Evolutionary conservation across 2,797 vertebrate genomes (phyloP).

Genomic region (Triplophysa yarkandensis): DNA sequence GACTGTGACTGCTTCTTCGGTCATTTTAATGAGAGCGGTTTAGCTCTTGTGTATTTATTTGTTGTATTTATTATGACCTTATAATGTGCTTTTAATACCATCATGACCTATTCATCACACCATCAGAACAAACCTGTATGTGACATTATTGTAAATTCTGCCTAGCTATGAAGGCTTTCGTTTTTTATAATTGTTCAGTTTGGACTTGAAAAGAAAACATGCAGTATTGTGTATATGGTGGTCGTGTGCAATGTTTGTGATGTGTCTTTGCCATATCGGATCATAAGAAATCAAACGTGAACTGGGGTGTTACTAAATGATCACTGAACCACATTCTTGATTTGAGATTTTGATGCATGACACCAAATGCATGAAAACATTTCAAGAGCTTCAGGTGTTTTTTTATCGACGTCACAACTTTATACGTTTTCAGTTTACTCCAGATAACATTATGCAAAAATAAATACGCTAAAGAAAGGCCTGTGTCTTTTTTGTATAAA

Average conservation of each 20-base stretch:
- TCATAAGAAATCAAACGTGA: slow-evolving; percentile 61
- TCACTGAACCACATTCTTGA: slow-evolving; percentile 39
- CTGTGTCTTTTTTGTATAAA: not conserved
- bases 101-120: not conserved
- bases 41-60: slow-evolving; percentile 36
- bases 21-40: slow-evolving; percentile 5
- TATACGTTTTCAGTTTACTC: slow-evolving; percentile 19
- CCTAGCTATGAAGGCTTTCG: not conserved
- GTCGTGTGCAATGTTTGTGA: slow-evolving; percentile 53
- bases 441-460: slow-evolving; percentile 19
- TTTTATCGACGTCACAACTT: slow-evolving; percentile 42
- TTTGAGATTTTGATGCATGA: slow-evolving; percentile 57
- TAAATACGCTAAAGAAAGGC: slow-evolving; percentile 27
- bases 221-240: not conserved
- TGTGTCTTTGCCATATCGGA: slow-evolving; percentile 59
- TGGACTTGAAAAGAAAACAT: not conserved
- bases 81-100: not conserved
- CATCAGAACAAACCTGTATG: not conserved
- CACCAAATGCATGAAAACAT: slow-evolving; percentile 48
- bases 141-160: not conserved
- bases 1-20: slow-evolving; percentile 9
- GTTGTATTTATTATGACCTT: slow-evolving; percentile 2
- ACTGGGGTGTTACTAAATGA: slow-evolving; percentile 19
- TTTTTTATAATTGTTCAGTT: not conserved
- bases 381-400: slow-evolving; percentile 21